Evolutionary conservation across 2,797 vertebrate species (phyloP).

Genomic region (Galaxias olidus): DNA sequence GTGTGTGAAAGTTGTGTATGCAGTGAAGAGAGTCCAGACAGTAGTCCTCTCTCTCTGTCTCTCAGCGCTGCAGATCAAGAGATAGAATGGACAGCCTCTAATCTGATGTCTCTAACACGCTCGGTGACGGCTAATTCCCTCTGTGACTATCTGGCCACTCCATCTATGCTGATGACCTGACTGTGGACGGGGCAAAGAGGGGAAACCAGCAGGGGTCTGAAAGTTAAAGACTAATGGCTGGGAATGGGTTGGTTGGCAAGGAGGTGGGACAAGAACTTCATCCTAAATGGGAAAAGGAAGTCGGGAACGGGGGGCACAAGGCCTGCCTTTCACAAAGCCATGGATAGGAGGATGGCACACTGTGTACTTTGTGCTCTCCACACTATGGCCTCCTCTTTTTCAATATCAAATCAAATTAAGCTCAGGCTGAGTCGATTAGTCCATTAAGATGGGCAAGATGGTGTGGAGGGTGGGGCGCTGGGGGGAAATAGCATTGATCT

Average conservation of each 20-base stretch:
- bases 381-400: slow-evolving; percentile 14
- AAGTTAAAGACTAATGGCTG: background rate
- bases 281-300: too few species aligned
- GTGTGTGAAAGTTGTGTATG: too few species aligned
- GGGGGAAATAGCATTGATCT: slow-evolving; percentile 46
- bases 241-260: background rate
- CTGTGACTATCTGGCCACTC: slow-evolving; percentile 3
- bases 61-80: background rate
- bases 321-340: slow-evolving; percentile 14
- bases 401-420: slow-evolving; percentile 59
- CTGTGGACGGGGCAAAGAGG: background rate
- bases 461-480: slow-evolving; percentile 6
- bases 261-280: background rate
- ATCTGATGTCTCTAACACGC: slow-evolving; percentile 16
- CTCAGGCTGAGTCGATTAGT: slow-evolving; percentile 67
- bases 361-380: slow-evolving; percentile 27
- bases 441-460: slow-evolving; percentile 48
- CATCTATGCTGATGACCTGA: background rate
- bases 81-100: background rate
- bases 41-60: background rate
- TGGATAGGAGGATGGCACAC: slow-evolving; percentile 12
- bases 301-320: slow-evolving; percentile 13
- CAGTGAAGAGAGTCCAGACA: too few species aligned
- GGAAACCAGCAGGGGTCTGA: background rate
- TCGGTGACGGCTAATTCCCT: slow-evolving; percentile 11